Percentiles rank a stretch among this genome's conserved stretches.
Conservation (phyloP, 2,797 vertebrate species). For the Clamator glandarius region DNA sequence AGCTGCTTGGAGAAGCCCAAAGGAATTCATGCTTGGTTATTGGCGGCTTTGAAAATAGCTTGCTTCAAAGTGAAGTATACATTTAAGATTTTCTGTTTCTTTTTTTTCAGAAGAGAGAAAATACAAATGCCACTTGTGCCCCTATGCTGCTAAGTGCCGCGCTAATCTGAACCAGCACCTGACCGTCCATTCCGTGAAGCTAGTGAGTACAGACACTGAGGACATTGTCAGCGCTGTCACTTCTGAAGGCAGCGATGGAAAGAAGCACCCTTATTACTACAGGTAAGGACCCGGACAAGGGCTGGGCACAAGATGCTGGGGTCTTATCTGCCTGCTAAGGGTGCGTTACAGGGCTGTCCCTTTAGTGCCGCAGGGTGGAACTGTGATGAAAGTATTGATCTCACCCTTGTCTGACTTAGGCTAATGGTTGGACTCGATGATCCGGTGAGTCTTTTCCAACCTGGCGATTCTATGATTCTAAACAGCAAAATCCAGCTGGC, state of each 20-base stretch:
- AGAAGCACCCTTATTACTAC: constrained; percentile 96
- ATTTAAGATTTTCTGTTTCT: neutral
- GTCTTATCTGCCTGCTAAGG: neutral
- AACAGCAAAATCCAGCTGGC: neutral
- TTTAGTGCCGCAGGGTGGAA: neutral
- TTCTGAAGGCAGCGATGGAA: constrained; percentile 88
- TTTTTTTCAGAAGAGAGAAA: constrained; percentile 92
- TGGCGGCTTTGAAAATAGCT: neutral
- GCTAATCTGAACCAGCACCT: constrained; percentile 99
- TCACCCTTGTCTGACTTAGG: neutral
- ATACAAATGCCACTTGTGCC: constrained; percentile 99
- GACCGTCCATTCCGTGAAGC: constrained; percentile 97
- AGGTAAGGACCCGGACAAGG: constrained; percentile 80
- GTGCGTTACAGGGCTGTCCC: neutral
- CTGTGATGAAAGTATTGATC: neutral
- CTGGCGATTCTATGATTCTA: too few species aligned
- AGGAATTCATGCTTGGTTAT: neutral
- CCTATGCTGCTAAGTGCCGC: constrained; percentile 98
- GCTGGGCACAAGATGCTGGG: neutral
- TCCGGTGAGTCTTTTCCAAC: too few species aligned
- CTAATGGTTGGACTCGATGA: too few species aligned
- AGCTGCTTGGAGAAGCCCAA: neutral
- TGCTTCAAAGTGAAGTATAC: neutral
- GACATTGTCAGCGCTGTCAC: constrained; percentile 94
- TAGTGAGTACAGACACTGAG: constrained; percentile 95